Percentiles rank a stretch among this genome's conserved stretches.
Conservation (phyloP, 2,113 vertebrate genomes). For the Perognathus longimembris region DNA sequence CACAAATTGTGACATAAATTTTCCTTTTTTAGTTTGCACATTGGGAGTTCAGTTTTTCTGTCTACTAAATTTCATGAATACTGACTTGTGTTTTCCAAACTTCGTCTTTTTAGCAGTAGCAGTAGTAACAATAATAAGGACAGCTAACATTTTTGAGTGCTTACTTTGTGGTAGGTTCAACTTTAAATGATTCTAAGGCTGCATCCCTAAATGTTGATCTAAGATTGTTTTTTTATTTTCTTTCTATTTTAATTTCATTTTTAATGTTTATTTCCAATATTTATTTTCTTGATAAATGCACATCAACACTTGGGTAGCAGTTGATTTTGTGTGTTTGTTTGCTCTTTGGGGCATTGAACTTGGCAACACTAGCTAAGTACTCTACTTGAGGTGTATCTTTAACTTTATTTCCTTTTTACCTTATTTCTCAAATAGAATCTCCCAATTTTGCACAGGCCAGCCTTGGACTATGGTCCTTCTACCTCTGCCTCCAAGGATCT, state of each 20-base stretch:
- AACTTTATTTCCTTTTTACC: no score
- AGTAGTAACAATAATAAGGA: background rate
- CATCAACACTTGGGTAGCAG: background rate
- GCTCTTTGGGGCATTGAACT: no score
- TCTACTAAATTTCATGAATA: conserved; percentile 42
- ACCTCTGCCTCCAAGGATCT: no score
- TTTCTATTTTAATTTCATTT: conserved; percentile 25
- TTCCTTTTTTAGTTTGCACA: background rate
- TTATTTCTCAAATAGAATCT: no score
- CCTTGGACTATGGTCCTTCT: no score
- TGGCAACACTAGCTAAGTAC: no score
- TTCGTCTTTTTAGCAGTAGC: background rate
- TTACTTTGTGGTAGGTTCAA: background rate
- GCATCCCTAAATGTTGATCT: background rate
- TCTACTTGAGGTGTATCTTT: no score
- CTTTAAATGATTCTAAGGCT: background rate
- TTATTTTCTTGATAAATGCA: conserved; percentile 24
- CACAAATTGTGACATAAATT: background rate
- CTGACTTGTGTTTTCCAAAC: background rate
- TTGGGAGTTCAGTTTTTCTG: conserved; percentile 8
- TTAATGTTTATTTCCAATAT: background rate
- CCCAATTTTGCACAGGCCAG: no score
- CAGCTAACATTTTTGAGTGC: background rate
- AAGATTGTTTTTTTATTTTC: background rate
- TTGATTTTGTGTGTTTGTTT: background rate